Evolutionary conservation across 2,797 vertebrate species (phyloP).

Genomic region (Bovichtus variegatus): DNA sequence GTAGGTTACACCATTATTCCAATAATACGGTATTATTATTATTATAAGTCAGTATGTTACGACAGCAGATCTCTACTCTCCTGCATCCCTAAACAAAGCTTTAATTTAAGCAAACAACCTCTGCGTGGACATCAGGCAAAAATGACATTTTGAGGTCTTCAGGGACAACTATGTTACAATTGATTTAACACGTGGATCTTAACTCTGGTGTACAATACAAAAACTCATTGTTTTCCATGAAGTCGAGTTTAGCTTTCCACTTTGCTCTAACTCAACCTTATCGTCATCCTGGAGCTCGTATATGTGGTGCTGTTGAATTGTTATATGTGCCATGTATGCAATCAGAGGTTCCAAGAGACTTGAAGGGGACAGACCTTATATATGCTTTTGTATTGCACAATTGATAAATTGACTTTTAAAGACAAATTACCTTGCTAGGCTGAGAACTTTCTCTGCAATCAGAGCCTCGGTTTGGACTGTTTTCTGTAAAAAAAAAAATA

Average conservation of each 20-base stretch:
- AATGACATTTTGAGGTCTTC: neutral
- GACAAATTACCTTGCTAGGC: slow-evolving; percentile 59
- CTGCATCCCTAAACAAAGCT: neutral
- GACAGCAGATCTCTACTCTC: neutral
- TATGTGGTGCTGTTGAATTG: neutral
- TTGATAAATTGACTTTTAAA: neutral
- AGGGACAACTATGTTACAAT: neutral
- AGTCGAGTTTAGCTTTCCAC: neutral
- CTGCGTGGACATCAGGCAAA: neutral
- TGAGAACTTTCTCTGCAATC: slow-evolving; percentile 50
- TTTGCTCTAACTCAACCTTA: neutral
- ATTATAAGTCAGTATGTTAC: no score
- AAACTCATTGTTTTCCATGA: neutral
- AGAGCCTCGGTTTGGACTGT: slow-evolving; percentile 48
- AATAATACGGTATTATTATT: no score
- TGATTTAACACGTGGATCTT: neutral
- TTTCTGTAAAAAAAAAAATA: slow-evolving; percentile 50
- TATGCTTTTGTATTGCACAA: neutral
- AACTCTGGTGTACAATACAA: neutral
- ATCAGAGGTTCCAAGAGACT: neutral
- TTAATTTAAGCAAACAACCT: neutral
- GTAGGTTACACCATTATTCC: no score
- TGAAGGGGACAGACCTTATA: no score
- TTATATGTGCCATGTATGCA: neutral
- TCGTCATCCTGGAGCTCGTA: neutral